Conservation (phyloP, 1,140 invertebrate genomes). For the Sipha flava region DNA sequence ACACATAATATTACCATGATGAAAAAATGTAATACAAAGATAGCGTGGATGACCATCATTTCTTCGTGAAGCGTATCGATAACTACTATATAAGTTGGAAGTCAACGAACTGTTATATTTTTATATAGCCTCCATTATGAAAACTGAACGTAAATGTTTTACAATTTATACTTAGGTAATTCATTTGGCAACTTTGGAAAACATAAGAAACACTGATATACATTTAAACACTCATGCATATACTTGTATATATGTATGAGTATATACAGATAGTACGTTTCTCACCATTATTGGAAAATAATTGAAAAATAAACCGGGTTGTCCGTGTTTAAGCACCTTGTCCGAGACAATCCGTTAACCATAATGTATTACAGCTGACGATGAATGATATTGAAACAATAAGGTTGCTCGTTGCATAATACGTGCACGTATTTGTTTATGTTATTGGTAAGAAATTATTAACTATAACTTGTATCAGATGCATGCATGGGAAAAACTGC, state of each 20-base stretch:
- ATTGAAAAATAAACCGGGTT: background rate
- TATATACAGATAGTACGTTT: background rate
- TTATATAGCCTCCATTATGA: background rate
- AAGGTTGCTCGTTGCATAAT: too few relatives aligned
- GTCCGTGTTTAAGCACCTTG: background rate
- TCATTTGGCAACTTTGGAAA: background rate
- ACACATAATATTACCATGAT: background rate
- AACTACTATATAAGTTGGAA: background rate
- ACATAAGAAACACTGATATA: background rate
- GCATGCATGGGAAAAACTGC: too few relatives aligned
- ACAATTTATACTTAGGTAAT: background rate
- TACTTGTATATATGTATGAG: too few relatives aligned
- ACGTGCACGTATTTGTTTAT: too few relatives aligned
- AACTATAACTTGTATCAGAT: too few relatives aligned
- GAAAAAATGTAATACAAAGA: background rate
- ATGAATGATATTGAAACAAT: too few relatives aligned
- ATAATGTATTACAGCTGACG: too few relatives aligned
- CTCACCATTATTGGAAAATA: background rate
- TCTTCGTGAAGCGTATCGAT: slow-evolving; percentile 7
- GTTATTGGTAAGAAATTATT: too few relatives aligned
- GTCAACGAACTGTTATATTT: background rate
- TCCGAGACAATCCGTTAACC: too few relatives aligned
- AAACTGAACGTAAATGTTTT: background rate
- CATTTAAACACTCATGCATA: background rate
- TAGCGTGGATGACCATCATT: background rate